Evolutionary conservation across 2,797 vertebrate species (phyloP).

Genomic region (Decapterus maruadsi): DNA sequence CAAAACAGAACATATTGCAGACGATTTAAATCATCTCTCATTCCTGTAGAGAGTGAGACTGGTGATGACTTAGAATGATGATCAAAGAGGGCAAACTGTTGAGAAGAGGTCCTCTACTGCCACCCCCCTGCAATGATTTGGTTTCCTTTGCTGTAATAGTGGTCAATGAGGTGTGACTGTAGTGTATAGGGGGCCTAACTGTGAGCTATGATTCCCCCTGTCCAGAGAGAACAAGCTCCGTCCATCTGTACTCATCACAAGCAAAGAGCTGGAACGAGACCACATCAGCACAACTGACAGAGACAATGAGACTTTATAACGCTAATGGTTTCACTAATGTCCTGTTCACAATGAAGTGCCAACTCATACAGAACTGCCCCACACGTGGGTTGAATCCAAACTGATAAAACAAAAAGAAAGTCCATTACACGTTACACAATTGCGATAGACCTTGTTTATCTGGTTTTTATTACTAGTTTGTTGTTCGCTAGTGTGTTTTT

Average conservation of each 20-base stretch:
- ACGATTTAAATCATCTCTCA: conserved; percentile 36
- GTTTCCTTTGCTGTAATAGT: conserved; percentile 77
- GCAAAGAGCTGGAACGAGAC: conserved; percentile 73
- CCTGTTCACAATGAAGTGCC: conserved; percentile 55
- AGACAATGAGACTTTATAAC: conserved; percentile 80
- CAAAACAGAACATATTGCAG: conserved; percentile 11
- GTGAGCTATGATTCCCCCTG: conserved; percentile 75
- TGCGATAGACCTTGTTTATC: neutral
- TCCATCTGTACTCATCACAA: conserved; percentile 80
- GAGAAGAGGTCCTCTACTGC: conserved; percentile 57
- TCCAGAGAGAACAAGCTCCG: conserved; percentile 70
- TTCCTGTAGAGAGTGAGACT: conserved; percentile 15
- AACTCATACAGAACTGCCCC: conserved; percentile 13
- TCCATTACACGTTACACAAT: neutral
- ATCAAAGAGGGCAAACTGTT: conserved; percentile 53
- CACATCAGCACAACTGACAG: conserved; percentile 83
- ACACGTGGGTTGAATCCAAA: conserved; percentile 37
- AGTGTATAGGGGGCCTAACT: conserved; percentile 72
- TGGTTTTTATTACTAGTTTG: neutral
- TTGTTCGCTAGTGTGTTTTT: neutral
- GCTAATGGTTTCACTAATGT: conserved; percentile 68
- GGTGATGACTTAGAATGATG: conserved; percentile 53
- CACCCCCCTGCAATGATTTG: conserved; percentile 70
- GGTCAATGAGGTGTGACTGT: conserved; percentile 81
- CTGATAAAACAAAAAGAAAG: conserved; percentile 24